Evolutionary conservation across 92 coral and sea anemone species (phyloP).

Genomic region (Pocillopora meandrina): DNA sequence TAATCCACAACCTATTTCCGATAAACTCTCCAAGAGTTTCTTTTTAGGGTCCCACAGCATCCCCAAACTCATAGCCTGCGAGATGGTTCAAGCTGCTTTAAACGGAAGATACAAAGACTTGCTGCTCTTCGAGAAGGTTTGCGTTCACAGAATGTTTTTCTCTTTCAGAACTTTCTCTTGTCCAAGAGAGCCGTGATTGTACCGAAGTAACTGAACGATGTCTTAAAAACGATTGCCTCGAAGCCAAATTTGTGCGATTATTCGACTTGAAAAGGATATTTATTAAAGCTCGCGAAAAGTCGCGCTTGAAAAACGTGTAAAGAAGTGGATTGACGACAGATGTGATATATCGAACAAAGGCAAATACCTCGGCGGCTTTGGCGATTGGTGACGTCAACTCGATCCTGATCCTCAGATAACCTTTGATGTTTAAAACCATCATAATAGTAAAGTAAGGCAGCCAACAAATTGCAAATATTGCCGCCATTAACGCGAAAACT

Average conservation of each 20-base stretch:
- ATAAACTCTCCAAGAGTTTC: not conserved
- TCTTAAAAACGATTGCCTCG: not conserved
- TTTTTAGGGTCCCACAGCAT: not conserved
- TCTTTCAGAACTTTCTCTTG: not conserved
- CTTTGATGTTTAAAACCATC: slow-evolving; percentile 11
- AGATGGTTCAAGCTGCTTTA: not conserved
- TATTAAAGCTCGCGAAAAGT: slow-evolving; percentile 51
- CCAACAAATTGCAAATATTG: slow-evolving; percentile 60
- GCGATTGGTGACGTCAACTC: not conserved
- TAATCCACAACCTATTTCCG: not conserved
- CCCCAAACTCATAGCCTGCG: too few species aligned
- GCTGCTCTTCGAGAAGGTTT: not conserved
- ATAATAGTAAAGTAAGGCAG: slow-evolving; percentile 56
- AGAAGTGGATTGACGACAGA: slow-evolving; percentile 56
- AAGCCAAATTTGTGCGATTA: not conserved
- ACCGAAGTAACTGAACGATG: not conserved
- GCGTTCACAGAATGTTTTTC: not conserved
- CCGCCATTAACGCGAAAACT: slow-evolving; percentile 63
- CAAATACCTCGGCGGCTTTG: slow-evolving; percentile 12
- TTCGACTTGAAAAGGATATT: not conserved
- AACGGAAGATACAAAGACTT: not conserved
- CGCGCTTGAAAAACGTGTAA: slow-evolving; percentile 69
- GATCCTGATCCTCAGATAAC: not conserved
- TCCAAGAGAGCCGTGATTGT: not conserved
- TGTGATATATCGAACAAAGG: slow-evolving; percentile 50